Percentiles rank a stretch among this genome's conserved stretches.
Conservation (phyloP, 2,113 vertebrate genomes). For the Sylvilagus bachmani region DNA sequence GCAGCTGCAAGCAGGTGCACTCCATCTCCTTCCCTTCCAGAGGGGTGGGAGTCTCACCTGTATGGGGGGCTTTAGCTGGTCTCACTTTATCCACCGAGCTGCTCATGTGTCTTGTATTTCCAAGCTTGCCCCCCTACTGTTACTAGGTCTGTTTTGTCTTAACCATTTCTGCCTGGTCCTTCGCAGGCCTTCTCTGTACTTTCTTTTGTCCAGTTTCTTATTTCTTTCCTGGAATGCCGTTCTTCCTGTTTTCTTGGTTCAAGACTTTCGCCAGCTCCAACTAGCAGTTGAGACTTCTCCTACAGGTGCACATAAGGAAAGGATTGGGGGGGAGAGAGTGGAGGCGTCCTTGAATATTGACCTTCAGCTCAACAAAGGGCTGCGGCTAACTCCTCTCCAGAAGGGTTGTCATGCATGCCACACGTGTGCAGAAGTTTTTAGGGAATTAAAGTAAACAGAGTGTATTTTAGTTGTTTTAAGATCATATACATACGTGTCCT, state of each 20-base stretch:
- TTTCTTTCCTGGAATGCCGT: not conserved
- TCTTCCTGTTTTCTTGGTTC: not conserved
- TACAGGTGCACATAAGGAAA: not conserved
- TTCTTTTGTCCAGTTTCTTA: not conserved
- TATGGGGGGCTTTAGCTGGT: not conserved
- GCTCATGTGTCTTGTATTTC: not conserved
- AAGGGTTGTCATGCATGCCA: not conserved
- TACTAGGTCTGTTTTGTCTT: not conserved
- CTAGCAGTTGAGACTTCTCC: not conserved
- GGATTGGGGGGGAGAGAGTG: not conserved
- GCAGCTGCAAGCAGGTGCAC: too few species aligned
- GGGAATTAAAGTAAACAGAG: not conserved
- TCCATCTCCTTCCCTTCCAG: not conserved
- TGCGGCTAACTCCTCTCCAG: not conserved
- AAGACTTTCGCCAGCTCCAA: not conserved
- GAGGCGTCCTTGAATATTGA: not conserved
- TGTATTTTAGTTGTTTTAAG: not conserved
- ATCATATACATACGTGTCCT: not conserved
- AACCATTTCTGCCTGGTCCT: not conserved
- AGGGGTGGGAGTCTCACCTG: not conserved
- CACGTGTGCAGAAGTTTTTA: not conserved
- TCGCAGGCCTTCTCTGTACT: not conserved
- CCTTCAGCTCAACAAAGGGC: not conserved
- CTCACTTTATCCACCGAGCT: not conserved
- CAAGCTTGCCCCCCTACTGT: not conserved